phyloP scores from a whole-genome alignment of 2,797 vertebrate genomes.

The Micropoecilia bifurca region DNA sequence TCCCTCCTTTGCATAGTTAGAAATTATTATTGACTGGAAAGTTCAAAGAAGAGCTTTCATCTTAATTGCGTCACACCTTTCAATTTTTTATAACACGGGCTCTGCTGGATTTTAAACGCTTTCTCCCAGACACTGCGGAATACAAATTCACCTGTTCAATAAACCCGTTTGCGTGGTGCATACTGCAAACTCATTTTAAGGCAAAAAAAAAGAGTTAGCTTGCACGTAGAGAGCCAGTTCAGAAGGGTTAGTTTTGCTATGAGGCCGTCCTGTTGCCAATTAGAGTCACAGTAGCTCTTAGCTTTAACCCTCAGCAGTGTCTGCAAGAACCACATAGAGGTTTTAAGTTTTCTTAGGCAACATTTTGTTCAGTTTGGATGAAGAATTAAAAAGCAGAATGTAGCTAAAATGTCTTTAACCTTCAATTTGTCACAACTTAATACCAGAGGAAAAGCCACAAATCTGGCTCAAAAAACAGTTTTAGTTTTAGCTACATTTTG shows the following conservation, averaged over 20 bases:
- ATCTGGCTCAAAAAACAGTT: neutral
- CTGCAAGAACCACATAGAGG: neutral
- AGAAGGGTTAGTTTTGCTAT: neutral
- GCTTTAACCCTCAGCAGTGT: neutral
- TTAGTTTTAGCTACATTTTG: neutral
- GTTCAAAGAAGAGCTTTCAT: conserved; percentile 9
- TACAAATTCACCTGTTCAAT: conserved; percentile 9
- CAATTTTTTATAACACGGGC: neutral
- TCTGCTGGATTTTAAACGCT: conserved; percentile 1
- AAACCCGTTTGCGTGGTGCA: neutral
- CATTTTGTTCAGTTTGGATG: neutral
- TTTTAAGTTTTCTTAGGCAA: neutral
- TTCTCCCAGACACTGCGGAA: neutral
- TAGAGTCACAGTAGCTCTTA: neutral
- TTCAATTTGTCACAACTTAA: neutral
- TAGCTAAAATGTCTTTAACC: neutral
- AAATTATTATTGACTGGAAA: conserved; percentile 3
- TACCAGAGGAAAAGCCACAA: neutral
- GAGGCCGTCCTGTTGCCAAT: neutral
- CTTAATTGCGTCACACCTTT: conserved; percentile 11
- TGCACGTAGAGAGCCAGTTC: neutral
- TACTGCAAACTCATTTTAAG: conserved; percentile 1
- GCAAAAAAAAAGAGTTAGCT: neutral
- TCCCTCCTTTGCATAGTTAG: neutral
- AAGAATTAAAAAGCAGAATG: neutral